Evolutionary conservation across 2,888 invertebrate genomes (phyloP), one percentile per base, ranked within the genome.

Genomic region (Melanostoma mellinum): DNA sequence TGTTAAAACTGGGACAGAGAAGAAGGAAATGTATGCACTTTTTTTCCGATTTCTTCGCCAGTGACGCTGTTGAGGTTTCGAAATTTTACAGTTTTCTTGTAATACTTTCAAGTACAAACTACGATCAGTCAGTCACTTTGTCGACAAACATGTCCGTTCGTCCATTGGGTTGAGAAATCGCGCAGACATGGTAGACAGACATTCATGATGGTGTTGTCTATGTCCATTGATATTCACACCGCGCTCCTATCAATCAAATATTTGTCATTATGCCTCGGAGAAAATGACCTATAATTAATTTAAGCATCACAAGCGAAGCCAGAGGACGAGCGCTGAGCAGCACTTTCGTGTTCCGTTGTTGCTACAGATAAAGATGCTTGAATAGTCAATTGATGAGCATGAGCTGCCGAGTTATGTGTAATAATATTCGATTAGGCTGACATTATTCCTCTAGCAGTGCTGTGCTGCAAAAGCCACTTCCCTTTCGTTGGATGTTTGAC

Each of bases 201-300:
- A 32, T 8, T 35, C 3, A 33, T 33, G 35, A 2, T 1, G 20
- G 33, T 6, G 30, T 40, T 0, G 38, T 56, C 2, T 30, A n/a
- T 30, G 56, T 77, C 69, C 33, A 84, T 79, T 84, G 79, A 79
- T 60, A 84, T 84, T 79, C 84, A 84, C 71, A 75, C 71, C 79
- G 67, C 75, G 48, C 60, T 71, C 71, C 84, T 75, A 84, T 84
- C 79, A 79, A 84, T 84, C 84, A 84, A 79, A 84, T 67, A 75
- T 79, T 79, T 84, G 79, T 84, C 74, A 84, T 84, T 73, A 72
- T 65, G 72, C 68, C 72, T 73, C 20, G 20, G 74, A 84, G 84
- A 79, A 84, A 79, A 79, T 79, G 53, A 69, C 69, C 60, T 42
- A 65, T 75, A 71, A 84, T 79, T 77, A 78, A 77, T 78, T 76